phyloP scores from a whole-genome alignment of 2,113 vertebrate genomes.

The Ailuropoda melanoleuca region DNA sequence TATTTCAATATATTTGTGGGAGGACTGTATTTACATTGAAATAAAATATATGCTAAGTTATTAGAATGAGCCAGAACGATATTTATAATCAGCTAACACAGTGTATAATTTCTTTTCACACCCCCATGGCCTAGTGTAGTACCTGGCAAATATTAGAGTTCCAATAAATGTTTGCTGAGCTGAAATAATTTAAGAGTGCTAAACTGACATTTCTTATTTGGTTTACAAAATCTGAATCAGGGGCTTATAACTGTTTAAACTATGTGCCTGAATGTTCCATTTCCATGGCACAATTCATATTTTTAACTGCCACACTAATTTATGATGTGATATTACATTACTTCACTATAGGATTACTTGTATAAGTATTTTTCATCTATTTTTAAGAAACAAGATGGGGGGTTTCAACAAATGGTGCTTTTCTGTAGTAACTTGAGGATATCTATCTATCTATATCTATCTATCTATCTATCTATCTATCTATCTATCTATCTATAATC shows the following conservation, averaged over 20 bases:
- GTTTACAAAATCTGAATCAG: neutral
- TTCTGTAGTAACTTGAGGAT: neutral
- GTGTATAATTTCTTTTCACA: neutral
- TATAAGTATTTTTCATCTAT: neutral
- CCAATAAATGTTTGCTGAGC: neutral
- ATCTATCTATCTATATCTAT: too few relatives aligned
- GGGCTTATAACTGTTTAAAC: neutral
- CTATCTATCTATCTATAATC: neutral
- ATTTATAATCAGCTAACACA: neutral
- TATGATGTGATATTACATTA: neutral
- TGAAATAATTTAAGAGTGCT: neutral
- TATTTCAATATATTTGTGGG: neutral
- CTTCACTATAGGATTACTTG: neutral
- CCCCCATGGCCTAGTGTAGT: neutral
- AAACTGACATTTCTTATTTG: neutral
- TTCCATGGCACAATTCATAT: neutral
- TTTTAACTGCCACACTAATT: neutral
- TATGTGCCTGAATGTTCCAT: neutral
- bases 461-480: neutral
- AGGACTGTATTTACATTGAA: neutral
- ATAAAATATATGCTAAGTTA: neutral
- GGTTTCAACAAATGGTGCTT: neutral
- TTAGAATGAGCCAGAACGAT: neutral
- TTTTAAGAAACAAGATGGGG: neutral
- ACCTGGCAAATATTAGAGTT: neutral